Evolutionary conservation across 1,140 invertebrate genomes (phyloP), one percentile per base, ranked within the genome.

Genomic region (Goniozus legneri): DNA sequence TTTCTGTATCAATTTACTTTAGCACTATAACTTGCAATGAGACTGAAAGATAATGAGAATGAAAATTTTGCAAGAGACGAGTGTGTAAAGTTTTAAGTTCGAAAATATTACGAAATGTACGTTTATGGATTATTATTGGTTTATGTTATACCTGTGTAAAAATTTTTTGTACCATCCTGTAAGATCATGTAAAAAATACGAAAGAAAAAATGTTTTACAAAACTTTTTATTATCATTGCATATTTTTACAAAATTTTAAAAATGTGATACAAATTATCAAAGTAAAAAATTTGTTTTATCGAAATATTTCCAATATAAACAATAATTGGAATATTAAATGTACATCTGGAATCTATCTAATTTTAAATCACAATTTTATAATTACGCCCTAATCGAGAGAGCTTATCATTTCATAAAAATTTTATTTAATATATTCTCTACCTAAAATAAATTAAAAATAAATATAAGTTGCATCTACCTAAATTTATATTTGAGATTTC

Each of bases 391-490:
- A 40, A 49, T 32, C 16, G 30, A n/a, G n/a, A n/a, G n/a, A n/a
- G n/a, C n/a, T n/a, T n/a, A 45, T 44, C 44, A 24, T 31, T 49
- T 53, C 14, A 43, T 47, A 37, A 33, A 68, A 70, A 69, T 67
- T 58, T 71, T 67, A 67, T 65, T 71, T 67, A 61, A 65, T 70
- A 69, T 68, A 66, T 69, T 69, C 61, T 70, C 68, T 72, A 72
- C 64, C 71, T 74, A 75, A 51, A 74, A 75, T 75, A 75, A 75
- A 74, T 74, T 75, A 74, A 64, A 69, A 75, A 74, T 75, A 75
- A 75, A 75, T 75, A 72, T 52, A 69, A 67, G 64, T 70, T 62
- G 64, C 49, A 60, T 66, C 71, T 75, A 75, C 67, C 73, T 75
- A 75, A 74, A 73, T 74, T 73, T 31, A 64, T 61, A 66, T 71